phyloP scores from a whole-genome alignment of 2,797 vertebrate genomes.

The Taeniopygia guttata region DNA sequence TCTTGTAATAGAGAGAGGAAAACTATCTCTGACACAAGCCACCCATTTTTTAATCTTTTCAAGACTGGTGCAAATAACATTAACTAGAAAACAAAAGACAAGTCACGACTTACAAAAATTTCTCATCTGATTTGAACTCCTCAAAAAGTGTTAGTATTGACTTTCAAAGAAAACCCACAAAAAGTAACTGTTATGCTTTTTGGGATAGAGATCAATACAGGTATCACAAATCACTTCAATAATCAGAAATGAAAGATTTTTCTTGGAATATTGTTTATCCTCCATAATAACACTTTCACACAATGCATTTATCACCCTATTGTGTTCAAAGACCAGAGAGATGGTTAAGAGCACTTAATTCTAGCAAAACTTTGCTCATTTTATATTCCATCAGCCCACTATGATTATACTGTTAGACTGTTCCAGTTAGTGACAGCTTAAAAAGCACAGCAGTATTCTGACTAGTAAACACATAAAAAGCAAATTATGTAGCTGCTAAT shows the following conservation, averaged over 20 bases:
- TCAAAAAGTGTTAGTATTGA: slow-evolving; percentile 25
- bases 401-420: neutral
- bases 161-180: neutral
- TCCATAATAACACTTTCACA: neutral
- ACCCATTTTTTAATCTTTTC: neutral
- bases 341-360: neutral
- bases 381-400: neutral
- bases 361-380: neutral
- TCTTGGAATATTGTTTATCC: slow-evolving; percentile 1
- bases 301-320: neutral
- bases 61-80: neutral
- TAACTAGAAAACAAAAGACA: neutral
- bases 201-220: neutral
- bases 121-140: neutral
- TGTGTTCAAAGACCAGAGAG: neutral
- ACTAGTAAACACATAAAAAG: neutral
- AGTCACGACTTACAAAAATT: neutral
- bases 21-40: neutral
- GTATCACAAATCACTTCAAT: slow-evolving; percentile 11
- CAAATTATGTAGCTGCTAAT: neutral
- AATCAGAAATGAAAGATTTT: neutral
- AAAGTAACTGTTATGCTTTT: slow-evolving; percentile 4
- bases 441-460: slow-evolving; percentile 13
- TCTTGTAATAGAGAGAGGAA: neutral
- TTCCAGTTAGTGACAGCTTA: neutral